phyloP scores from a whole-genome alignment of 2,113 vertebrate genomes.

The Dissostichus mawsoni region DNA sequence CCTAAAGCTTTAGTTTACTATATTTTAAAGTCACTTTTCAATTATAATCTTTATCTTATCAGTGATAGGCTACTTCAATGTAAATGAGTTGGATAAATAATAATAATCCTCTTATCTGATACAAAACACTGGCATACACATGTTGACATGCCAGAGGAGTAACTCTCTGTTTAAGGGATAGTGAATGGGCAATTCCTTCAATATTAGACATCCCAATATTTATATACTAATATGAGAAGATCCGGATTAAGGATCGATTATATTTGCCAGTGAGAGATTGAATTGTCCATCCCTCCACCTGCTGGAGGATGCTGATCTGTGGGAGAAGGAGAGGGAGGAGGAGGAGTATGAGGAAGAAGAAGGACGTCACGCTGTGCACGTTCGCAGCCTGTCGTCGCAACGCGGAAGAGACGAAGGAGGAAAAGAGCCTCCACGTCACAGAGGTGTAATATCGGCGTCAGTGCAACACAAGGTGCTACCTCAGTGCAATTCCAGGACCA shows the following conservation, averaged over 20 bases:
- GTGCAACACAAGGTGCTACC: conserved; percentile 60
- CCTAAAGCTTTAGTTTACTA: too few relatives aligned
- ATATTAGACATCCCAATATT: neutral
- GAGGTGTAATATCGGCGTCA: conserved; percentile 76
- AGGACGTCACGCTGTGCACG: conserved; percentile 56
- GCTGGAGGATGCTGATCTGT: conserved; percentile 42
- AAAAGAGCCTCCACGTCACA: conserved; percentile 81
- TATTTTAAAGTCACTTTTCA: neutral
- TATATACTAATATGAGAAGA: too few relatives aligned
- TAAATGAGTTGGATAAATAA: too few relatives aligned
- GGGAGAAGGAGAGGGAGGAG: conserved; percentile 13
- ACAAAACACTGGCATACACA: too few relatives aligned
- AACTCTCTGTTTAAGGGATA: too few relatives aligned
- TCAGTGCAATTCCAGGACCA: neutral
- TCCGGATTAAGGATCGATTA: neutral
- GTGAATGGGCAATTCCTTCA: too few relatives aligned
- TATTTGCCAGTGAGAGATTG: neutral
- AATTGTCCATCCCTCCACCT: conserved; percentile 39
- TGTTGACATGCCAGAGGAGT: too few relatives aligned
- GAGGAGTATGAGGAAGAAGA: conserved; percentile 24
- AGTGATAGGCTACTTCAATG: neutral
- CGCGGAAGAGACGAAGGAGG: conserved; percentile 76
- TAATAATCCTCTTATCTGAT: too few relatives aligned
- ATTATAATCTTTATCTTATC: neutral
- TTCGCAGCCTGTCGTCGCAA: conserved; percentile 55